These are phyloP conservation scores for Cariama cristata DNA, from an alignment of 2,113 vertebrate species.

Conservation along the genomic window DNA sequence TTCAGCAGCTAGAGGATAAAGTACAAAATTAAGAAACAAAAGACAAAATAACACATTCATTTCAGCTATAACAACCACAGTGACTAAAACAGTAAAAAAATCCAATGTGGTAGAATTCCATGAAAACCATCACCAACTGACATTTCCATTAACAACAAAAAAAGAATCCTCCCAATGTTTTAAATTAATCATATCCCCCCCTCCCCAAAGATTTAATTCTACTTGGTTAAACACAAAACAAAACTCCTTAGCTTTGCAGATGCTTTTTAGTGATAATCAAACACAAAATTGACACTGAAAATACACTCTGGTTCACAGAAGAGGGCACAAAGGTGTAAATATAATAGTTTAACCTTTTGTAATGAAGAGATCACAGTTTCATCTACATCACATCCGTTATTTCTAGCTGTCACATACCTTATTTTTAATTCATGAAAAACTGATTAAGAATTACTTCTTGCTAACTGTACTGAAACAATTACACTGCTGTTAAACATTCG, in stretches of 20 bases:
- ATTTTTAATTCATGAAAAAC: background rate
- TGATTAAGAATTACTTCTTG: background rate
- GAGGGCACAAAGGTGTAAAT: background rate
- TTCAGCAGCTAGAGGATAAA: constrained; percentile 13
- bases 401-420: background rate
- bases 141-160: background rate
- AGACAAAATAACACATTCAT: background rate
- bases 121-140: background rate
- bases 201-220: background rate
- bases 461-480: background rate
- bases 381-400: fast-evolving
- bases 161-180: background rate
- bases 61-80: background rate
- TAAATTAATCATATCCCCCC: background rate
- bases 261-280: background rate
- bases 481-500: background rate
- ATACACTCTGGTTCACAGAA: background rate
- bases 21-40: constrained; percentile 33
- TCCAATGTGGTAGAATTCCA: background rate
- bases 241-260: background rate
- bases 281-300: background rate
- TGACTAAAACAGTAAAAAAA: background rate
- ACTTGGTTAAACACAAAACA: background rate
- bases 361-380: background rate
- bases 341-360: background rate